Evolutionary conservation across 2,113 vertebrate species (phyloP), one percentile per base, ranked within the genome.

Genomic region (Elgaria multicarinata): DNA sequence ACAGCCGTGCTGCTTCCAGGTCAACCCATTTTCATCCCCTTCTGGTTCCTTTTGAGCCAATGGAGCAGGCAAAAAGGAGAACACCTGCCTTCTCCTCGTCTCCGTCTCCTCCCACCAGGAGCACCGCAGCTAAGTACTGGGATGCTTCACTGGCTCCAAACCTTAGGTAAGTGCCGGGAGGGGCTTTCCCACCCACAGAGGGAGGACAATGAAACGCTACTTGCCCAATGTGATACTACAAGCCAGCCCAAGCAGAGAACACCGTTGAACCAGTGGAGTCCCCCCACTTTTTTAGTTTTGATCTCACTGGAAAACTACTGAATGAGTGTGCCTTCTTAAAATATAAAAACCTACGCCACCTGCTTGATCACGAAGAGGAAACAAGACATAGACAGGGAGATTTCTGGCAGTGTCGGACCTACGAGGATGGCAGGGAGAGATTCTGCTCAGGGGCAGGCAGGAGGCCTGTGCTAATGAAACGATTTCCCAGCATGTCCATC

Each of bases 351-450:
- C 58, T 31, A 74, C 55, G 53, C 4, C n/a, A 18, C 24, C 53
- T 24, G 53, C 12, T 85, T 28, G 22, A 26, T 58, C 84, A 31
- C n/a, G 36, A n/a, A 58, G 50, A 31, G 55, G n/a, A 39, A 86
- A 53, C 31, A 31, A 42, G 36, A 42, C 2, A 16, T 4, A 36
- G 13, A 33, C 26, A 33, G 10, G 33, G 2, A n/a, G 50, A 36
- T 58, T 36, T 39, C 55, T n/a, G 22, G 33, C 46, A 42, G 36
- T 28, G 26, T 28, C 42, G 9, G 24, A n/a, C 18, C 18, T 20
- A 2, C 1, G 33, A 13, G 2, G 36, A 24, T 7, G 4, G 0
- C 3, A 6, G 20, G 24, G 24, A 16, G 13, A 1, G 26, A 14
- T n/a, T 2, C 0, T 26, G 64, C 5, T 36, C 62, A 46, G 46